Evolutionary conservation across 1,140 invertebrate species (phyloP), one percentile per base, ranked within the genome.

Genomic region (Scaptomyza pallida): DNA sequence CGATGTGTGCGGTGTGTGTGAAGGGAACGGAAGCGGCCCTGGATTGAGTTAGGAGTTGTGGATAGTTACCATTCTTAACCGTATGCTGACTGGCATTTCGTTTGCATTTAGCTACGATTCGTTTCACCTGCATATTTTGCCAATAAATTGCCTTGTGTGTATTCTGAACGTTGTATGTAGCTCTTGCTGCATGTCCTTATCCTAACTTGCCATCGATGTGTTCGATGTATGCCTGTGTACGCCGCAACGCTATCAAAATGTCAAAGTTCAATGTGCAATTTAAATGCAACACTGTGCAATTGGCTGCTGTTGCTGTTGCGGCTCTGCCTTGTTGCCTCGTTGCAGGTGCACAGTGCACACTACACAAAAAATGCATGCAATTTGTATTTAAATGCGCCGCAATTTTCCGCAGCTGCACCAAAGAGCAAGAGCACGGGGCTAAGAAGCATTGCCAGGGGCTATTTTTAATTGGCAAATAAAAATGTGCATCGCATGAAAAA

Each of bases 241-340:
- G 73, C 60, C 64, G 77, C 69, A 59, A 37, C 45, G 68, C 52
- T 67, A 73, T 71, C 68, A 72, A 74, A 88, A 88, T 88, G 82
- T 82, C 82, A 88, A 75, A 88, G 82, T 82, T 88, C 82, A 88
- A 86, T 81, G 78, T 86, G 82, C 82, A 86, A 86, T 86, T 86
- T 88, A 86, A 86, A 86, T 86, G 82, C 78, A 88, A 78, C 75
- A 78, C 71, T 57, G 60, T 63, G 74, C 74, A 69, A 86, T 81
- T 86, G 73, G 45, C 52, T 54, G n/a, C 23, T 21, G 57, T 51
- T 8, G 57, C 57, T 51, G 30, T 57, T 15, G 21, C 21, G 2
- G 19, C n/a, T n/a, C n/a, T n/a, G n/a, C n/a, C n/a, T n/a, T n/a
- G n/a, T n/a, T 52, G 33, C 35, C 16, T 21, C 35, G 35, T 19